A percentile compares a stretch with the other conserved stretches of the same genome.
Conservation (phyloP, 2,113 vertebrate species). For the Pungitius pungitius region DNA sequence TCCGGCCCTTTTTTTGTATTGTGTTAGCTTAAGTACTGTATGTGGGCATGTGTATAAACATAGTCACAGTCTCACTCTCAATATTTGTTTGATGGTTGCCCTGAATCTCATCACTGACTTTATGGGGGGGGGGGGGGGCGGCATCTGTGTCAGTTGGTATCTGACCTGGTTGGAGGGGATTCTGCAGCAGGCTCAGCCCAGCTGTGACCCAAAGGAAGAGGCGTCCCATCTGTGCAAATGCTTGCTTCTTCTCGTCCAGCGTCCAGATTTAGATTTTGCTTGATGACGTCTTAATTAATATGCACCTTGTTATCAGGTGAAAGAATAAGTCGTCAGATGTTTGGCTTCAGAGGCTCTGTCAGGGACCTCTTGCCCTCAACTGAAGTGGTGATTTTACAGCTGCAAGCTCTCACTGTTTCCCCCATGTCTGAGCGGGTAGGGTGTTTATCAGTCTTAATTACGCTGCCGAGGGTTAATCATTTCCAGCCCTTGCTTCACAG, state of each 20-base stretch:
- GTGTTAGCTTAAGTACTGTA: not conserved
- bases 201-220: conserved; percentile 1
- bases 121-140: not conserved
- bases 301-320: not conserved
- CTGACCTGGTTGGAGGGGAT: conserved; percentile 55
- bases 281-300: not conserved
- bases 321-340: not conserved
- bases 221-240: not conserved
- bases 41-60: no score
- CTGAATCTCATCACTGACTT: not conserved
- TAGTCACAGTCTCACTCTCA: not conserved
- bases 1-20: not conserved
- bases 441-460: conserved; percentile 28
- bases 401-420: conserved; percentile 25
- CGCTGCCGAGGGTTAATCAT: conserved; percentile 37
- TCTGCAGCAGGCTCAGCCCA: conserved; percentile 28
- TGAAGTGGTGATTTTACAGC: conserved; percentile 41
- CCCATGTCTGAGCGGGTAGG: conserved; percentile 27
- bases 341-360: not conserved
- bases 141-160: conserved; percentile 48
- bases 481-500: not conserved
- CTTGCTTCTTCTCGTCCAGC: not conserved
- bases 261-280: conserved; percentile 1
- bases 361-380: not conserved
- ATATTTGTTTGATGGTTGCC: not conserved